These are phyloP conservation scores for Polypedilum vanderplanki DNA, from an alignment of 1,140 invertebrate genomes.

Conservation along the genomic window DNA sequence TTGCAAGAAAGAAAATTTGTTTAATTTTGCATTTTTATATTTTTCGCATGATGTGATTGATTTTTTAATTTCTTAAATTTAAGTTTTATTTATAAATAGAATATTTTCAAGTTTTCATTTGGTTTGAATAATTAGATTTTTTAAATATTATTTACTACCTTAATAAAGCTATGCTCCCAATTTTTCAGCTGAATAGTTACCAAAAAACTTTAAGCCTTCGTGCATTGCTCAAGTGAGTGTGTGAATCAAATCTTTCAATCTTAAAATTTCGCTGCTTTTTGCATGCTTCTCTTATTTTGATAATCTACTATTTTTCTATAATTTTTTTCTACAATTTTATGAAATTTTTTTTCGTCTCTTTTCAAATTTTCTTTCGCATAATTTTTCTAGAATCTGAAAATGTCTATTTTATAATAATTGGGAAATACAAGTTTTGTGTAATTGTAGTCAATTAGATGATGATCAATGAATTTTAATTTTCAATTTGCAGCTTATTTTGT, in stretches of 20 bases:
- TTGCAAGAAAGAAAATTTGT: no score
- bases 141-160: constrained; percentile 15
- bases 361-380: neutral
- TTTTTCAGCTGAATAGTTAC: constrained; percentile 27
- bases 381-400: neutral
- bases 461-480: neutral
- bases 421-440: neutral
- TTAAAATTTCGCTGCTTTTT: neutral
- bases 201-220: neutral
- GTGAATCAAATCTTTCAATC: neutral
- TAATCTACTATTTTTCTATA: neutral
- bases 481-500: neutral
- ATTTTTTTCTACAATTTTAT: neutral
- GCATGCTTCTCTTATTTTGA: neutral
- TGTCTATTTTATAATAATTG: neutral
- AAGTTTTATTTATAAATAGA: constrained; percentile 7
- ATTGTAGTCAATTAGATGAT: neutral
- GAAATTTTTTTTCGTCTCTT: constrained; percentile 5
- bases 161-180: constrained; percentile 28
- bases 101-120: neutral
- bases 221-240: constrained; percentile 13
- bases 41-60: no score
- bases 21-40: no score
- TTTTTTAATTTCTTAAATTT: neutral
- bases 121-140: constrained; percentile 11